phyloP scores from a whole-genome alignment of 2,113 vertebrate species.

The Strigops habroptila region DNA sequence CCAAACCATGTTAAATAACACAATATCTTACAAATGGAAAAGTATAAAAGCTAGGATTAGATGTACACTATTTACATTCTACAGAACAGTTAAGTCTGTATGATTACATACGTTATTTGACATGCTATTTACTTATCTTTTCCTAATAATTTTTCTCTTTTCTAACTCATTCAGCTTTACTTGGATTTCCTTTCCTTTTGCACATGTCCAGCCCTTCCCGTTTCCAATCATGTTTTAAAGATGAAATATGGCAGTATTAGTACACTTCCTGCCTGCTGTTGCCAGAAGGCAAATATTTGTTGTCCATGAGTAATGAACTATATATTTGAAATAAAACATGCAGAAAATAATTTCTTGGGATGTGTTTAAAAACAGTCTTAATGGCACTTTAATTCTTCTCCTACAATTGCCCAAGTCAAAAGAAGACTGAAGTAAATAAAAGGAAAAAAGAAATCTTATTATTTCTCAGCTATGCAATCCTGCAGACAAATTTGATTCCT shows the following conservation, averaged over 20 bases:
- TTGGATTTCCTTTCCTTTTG: background rate
- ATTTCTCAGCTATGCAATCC: background rate
- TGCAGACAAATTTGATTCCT: background rate
- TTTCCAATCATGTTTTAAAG: background rate
- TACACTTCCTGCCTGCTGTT: background rate
- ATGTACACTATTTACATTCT: background rate
- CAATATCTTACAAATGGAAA: background rate
- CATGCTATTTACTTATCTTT: background rate
- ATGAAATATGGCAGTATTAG: background rate
- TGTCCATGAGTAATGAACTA: background rate
- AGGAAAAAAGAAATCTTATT: background rate
- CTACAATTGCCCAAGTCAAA: background rate
- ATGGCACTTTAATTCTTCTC: background rate
- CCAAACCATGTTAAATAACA: background rate
- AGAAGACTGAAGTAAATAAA: background rate
- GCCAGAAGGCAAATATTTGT: conserved; percentile 1
- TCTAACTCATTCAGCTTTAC: background rate
- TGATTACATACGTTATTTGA: background rate
- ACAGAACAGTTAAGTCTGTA: background rate
- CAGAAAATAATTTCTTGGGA: background rate
- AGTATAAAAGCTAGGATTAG: background rate
- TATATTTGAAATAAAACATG: background rate
- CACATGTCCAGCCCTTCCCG: background rate
- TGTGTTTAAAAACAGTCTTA: background rate
- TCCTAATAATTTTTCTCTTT: background rate